Conservation (phyloP, 2,797 vertebrate genomes). For the Schizopygopsis malacanthus region DNA sequence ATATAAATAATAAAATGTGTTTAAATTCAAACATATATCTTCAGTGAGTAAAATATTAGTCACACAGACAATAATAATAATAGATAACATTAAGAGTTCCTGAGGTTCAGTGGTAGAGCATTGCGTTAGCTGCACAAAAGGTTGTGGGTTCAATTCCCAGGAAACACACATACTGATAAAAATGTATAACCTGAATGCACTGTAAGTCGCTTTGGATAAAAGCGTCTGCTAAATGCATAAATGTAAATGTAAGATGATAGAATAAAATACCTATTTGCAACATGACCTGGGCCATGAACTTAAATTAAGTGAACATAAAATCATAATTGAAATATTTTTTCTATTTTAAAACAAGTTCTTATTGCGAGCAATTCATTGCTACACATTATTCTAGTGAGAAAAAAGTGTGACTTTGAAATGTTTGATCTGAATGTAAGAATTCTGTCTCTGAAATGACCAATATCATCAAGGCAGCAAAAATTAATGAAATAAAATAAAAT, state of each 20-base stretch:
- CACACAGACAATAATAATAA: not conserved
- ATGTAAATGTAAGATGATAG: no score
- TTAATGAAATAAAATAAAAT: not conserved
- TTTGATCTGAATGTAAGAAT: not conserved
- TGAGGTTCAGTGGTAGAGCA: no score
- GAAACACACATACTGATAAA: no score
- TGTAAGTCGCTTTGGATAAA: no score
- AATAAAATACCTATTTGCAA: not conserved
- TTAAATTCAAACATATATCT: not conserved
- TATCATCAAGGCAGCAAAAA: no score
- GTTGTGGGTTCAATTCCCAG: no score
- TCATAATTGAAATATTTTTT: not conserved
- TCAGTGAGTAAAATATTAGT: not conserved
- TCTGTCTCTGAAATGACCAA: not conserved
- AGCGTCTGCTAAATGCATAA: no score
- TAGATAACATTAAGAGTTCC: not conserved
- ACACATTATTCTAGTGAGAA: not conserved
- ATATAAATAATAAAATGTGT: not conserved
- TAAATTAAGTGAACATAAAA: not conserved
- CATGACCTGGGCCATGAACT: not conserved
- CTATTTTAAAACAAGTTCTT: not conserved
- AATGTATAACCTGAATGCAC: no score
- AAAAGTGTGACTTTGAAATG: not conserved
- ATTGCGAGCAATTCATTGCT: not conserved
- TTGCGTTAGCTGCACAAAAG: no score